These are phyloP conservation scores for Pantherophis guttatus DNA, from an alignment of 2,113 vertebrate genomes.

Conservation along the genomic window DNA sequence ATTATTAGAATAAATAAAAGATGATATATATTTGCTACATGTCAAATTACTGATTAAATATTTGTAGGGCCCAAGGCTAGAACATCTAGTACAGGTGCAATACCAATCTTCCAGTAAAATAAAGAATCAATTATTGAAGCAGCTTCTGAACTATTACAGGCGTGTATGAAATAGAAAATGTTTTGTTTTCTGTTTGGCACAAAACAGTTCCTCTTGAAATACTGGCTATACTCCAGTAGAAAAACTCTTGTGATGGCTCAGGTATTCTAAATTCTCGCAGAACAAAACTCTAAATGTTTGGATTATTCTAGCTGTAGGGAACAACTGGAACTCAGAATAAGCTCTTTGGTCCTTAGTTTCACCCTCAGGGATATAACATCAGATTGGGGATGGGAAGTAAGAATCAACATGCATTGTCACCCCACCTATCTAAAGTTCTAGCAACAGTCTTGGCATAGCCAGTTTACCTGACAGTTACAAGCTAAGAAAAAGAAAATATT, in stretches of 20 bases:
- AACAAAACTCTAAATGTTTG: neutral
- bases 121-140: neutral
- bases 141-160: fast-evolving
- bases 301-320: neutral
- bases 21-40: neutral
- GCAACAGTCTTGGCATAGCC: neutral
- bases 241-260: neutral
- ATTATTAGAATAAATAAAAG: neutral
- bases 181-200: neutral
- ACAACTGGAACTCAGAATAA: neutral
- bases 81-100: neutral
- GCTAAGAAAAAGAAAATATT: neutral
- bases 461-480: neutral
- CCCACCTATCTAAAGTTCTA: neutral
- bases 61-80: neutral
- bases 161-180: slow-evolving; percentile 51
- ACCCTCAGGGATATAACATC: neutral
- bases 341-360: neutral
- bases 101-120: neutral
- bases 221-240: neutral
- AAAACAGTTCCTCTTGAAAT: neutral
- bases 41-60: neutral
- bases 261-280: neutral
- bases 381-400: neutral
- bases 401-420: neutral